These are phyloP conservation scores for Abramis brama DNA, from an alignment of 2,113 vertebrate species.

Conservation along the genomic window DNA sequence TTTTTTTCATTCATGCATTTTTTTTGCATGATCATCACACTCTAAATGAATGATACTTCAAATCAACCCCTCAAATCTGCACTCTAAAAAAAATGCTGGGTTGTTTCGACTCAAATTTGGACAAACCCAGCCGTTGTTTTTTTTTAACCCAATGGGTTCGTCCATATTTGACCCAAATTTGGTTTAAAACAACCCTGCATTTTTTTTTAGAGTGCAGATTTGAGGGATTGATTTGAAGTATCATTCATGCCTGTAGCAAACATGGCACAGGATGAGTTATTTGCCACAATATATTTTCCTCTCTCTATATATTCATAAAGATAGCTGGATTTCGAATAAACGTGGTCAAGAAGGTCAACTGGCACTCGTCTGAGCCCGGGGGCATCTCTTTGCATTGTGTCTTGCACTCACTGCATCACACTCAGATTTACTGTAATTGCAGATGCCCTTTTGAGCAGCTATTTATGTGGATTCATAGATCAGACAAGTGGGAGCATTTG, in stretches of 20 bases:
- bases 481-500: slow-evolving; percentile 11
- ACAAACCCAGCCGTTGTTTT: too few species aligned
- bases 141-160: too few species aligned
- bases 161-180: too few species aligned
- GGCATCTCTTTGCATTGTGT: slow-evolving; percentile 13
- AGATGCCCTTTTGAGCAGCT: not conserved
- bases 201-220: too few species aligned
- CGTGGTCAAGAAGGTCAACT: slow-evolving; percentile 19
- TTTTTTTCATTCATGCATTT: too few species aligned
- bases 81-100: too few species aligned
- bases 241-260: not conserved
- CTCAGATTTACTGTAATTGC: slow-evolving; percentile 4
- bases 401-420: not conserved
- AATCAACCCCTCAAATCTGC: too few species aligned
- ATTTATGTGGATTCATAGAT: slow-evolving; percentile 8
- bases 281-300: not conserved
- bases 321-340: not conserved
- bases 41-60: too few species aligned
- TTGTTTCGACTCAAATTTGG: too few species aligned
- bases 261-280: not conserved
- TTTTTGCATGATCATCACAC: too few species aligned
- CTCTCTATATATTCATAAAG: not conserved
- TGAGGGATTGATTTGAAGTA: too few species aligned
- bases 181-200: too few species aligned
- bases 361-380: not conserved